phyloP scores from a whole-genome alignment of 1,140 invertebrate genomes.

The Papilio polyxenes region DNA sequence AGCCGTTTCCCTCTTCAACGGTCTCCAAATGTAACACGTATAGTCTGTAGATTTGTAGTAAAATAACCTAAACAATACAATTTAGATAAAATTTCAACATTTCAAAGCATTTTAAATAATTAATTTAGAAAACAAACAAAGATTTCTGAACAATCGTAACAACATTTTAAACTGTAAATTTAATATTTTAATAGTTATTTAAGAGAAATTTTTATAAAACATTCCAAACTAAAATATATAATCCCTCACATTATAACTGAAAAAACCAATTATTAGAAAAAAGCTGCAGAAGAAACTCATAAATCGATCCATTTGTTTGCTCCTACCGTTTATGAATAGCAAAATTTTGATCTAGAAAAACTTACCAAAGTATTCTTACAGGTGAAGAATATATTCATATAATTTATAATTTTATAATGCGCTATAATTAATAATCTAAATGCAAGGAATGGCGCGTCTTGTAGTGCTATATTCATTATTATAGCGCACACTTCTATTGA shows the following conservation, averaged over 20 bases:
- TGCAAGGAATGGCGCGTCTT: constrained; percentile 92
- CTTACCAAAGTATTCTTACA: constrained; percentile 93
- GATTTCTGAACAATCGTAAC: too few relatives aligned
- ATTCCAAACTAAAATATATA: too few relatives aligned
- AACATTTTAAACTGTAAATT: too few relatives aligned
- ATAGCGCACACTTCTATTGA: constrained; percentile 93
- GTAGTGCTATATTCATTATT: constrained; percentile 87
- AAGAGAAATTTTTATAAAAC: too few relatives aligned
- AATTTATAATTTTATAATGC: constrained; percentile 92
- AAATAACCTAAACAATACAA: constrained; percentile 87
- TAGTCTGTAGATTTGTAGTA: constrained; percentile 91
- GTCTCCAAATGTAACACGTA: constrained; percentile 89
- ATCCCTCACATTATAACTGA: too few relatives aligned
- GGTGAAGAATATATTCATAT: constrained; percentile 96
- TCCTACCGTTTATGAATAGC: constrained; percentile 23
- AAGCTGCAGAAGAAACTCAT: too few relatives aligned
- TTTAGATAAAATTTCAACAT: background rate
- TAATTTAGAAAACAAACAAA: too few relatives aligned
- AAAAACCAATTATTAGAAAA: too few relatives aligned
- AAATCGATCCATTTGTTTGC: background rate
- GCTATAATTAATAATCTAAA: constrained; percentile 91
- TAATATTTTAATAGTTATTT: too few relatives aligned
- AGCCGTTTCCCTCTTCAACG: constrained; percentile 64
- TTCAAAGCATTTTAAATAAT: too few relatives aligned
- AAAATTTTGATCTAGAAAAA: constrained; percentile 29